Conservation (phyloP, 92 coral and sea anemone species). For the Bergia puertoricense region DNA sequence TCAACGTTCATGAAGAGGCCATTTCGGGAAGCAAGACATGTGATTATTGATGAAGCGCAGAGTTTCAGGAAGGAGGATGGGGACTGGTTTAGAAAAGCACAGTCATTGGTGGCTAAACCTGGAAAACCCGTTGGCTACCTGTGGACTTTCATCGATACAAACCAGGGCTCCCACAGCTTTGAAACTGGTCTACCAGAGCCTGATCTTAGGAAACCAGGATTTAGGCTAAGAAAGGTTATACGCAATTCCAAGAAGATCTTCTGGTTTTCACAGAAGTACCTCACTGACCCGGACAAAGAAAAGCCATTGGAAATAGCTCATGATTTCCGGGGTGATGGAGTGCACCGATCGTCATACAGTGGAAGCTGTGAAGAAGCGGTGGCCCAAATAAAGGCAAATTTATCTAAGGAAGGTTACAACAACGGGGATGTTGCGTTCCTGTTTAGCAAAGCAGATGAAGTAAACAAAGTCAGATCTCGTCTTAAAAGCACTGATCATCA, state of each 20-base stretch:
- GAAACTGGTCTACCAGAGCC: slow-evolving; percentile 6
- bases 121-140: not conserved
- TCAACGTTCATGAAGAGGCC: not conserved
- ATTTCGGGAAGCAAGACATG: not conserved
- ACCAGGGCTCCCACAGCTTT: not conserved
- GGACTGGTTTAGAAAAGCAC: not conserved
- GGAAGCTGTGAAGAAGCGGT: not conserved
- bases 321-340: not conserved
- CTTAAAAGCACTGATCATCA: not conserved
- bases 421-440: not conserved
- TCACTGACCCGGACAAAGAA: not conserved
- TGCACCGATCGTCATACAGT: not conserved
- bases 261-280: not conserved
- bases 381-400: not conserved
- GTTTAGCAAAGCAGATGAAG: not conserved
- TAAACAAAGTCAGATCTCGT: too few species aligned
- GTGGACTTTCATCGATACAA: not conserved
- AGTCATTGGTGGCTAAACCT: not conserved
- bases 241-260: not conserved
- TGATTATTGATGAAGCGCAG: slow-evolving; percentile 20
- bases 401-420: not conserved
- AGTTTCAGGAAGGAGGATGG: not conserved
- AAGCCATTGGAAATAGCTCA: not conserved
- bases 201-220: not conserved
- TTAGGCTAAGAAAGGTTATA: not conserved